These are phyloP conservation scores for Agraylea sexmaculata DNA, from an alignment of 1,140 invertebrate genomes.

Conservation along the genomic window DNA sequence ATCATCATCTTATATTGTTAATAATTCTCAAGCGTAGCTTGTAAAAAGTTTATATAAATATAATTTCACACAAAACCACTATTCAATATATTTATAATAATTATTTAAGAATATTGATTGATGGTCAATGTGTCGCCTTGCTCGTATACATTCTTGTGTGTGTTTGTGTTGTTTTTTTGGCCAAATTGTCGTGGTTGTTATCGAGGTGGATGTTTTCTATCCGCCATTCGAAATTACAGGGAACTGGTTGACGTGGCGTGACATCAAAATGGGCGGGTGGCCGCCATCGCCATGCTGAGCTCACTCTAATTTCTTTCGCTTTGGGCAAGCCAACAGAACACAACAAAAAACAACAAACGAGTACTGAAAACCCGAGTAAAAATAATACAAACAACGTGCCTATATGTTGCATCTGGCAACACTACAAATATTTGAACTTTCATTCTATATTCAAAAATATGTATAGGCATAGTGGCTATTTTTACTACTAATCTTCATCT, in stretches of 20 bases:
- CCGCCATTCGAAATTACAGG: conserved; percentile 9
- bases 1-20: too few relatives aligned
- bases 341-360: too few relatives aligned
- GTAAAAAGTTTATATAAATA: background rate
- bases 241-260: conserved; percentile 10
- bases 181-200: background rate
- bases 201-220: conserved; percentile 1
- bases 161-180: conserved; percentile 1
- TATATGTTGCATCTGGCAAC: too few relatives aligned
- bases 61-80: conserved; percentile 9
- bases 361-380: too few relatives aligned
- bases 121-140: background rate
- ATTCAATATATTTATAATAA: conserved; percentile 7
- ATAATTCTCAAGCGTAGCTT: background rate
- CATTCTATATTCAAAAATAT: too few relatives aligned
- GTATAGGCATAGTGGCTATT: too few relatives aligned
- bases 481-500: too few relatives aligned
- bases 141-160: background rate
- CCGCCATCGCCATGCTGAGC: too few relatives aligned
- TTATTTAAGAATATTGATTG: background rate
- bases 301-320: too few relatives aligned
- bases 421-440: too few relatives aligned
- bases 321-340: too few relatives aligned
- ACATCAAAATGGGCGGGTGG: conserved; percentile 3
- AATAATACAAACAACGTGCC: too few relatives aligned